Evolutionary conservation across 1,140 invertebrate genomes (phyloP), one percentile per base, ranked within the genome.

Genomic region (Aphelenchoides fujianensis): DNA sequence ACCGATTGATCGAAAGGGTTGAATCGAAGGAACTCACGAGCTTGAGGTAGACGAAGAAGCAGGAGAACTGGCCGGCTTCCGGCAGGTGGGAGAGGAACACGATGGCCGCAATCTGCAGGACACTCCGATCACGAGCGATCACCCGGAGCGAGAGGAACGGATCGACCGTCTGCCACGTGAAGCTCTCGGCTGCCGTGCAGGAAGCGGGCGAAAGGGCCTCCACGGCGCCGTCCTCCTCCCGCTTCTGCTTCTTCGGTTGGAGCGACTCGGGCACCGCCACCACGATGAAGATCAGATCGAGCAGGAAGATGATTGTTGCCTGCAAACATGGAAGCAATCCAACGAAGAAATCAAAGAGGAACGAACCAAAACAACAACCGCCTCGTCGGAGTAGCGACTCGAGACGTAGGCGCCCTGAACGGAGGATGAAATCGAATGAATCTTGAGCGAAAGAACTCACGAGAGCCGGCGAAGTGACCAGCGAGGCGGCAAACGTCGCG

Each of bases 41-140:
- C 88, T 93, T 94, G 55, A 99, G 89, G 87, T 99, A 99, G 77
- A 99, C 95, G 88, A 99, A 98, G 87, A 99, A 98, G 87, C 95
- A 98, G 69, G 95, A 98, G 87, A 98, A 98, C 87, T 98, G 93
- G 72, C 95, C 95, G 52, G 89, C 89, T 81, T 99, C 97, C n/a
- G 96, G 95, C 76, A 98, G 87, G 87, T 98, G 98, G 31, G 94
- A 97, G 52, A 98, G 88, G 85, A 98, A 95, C 74, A 98, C 95
- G 30, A 95, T 92, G 71, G 96, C 91, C 87, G 95, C 97, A 74
- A 98, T 89, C 89, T 98, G 92, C 74, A 98, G 87, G 80, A 98
- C 94, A 69, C 95, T 95, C 76, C 92, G 90, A 85, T 98, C 96
- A 79, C 94, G 92, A 71, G 95, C 93, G 74, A 98, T 93, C 87